These are phyloP conservation scores for Rugalucina vietnamica DNA, from an alignment of 2,888 invertebrate genomes.

Conservation along the genomic window DNA sequence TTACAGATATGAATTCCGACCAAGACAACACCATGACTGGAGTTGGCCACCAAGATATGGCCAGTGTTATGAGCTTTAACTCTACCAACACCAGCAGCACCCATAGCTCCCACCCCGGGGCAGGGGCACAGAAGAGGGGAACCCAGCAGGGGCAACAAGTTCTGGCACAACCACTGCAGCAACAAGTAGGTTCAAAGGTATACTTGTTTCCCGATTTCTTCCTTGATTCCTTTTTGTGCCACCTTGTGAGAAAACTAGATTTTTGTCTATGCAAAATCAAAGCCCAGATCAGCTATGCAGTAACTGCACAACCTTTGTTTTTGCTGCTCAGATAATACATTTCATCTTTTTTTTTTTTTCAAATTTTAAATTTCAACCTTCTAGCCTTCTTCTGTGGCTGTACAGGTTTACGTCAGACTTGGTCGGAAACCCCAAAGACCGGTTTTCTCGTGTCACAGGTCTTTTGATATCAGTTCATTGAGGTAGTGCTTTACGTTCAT, in stretches of 20 bases:
- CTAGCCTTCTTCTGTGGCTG: no score
- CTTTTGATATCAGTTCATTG: constrained; percentile 77
- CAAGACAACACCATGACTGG: background rate
- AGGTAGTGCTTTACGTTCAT: no score
- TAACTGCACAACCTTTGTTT: no score
- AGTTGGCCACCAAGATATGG: constrained; percentile 84
- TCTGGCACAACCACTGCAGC: constrained; percentile 67
- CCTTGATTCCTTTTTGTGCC: no score
- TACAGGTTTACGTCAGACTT: no score
- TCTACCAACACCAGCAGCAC: constrained; percentile 84
- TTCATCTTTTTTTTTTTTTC: no score
- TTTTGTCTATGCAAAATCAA: constrained; percentile 58
- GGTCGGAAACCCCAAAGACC: no score
- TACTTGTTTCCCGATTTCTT: no score
- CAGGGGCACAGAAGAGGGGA: constrained; percentile 18
- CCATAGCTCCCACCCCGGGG: constrained; percentile 48
- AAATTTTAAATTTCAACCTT: no score
- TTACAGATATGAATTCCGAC: background rate
- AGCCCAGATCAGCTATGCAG: no score
- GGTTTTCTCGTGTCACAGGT: no score
- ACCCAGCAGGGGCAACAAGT: constrained; percentile 51
- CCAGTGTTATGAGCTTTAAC: constrained; percentile 88
- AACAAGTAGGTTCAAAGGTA: constrained; percentile 67
- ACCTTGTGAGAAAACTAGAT: constrained; percentile 37
- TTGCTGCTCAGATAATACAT: no score